Base-by-base conservation (phyloP, 1,140 invertebrate species). In the Latrodectus geometricus region DNA sequence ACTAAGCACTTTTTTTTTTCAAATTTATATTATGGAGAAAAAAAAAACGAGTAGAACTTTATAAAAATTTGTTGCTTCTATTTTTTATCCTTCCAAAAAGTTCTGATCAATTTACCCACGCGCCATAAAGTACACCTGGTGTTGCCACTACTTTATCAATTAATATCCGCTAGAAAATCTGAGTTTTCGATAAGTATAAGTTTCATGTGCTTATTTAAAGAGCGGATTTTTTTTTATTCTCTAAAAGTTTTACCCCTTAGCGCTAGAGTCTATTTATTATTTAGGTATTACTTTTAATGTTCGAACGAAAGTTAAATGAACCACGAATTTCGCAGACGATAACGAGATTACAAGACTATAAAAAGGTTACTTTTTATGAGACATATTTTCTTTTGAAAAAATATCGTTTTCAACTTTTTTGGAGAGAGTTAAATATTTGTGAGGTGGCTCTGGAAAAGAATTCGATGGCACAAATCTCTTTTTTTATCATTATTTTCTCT, bases 301-400 rank as follows among this genome's bases (percentile, higher is more conserved):
- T 54, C 17, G 52, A 48, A n/a, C 11, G 15, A 83, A 83, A 83
- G 80, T 83, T 83, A 74, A 83, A 83, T 83, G 80, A 83, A 83
- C 69, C 80, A 49, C 20, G 70, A 83, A 74, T 61, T 83, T 83
- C 50, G 69, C 69, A 83, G 80, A 74, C 74, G 80, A 83, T 83
- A 81, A 81, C 79, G 79, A 72, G 50, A 70, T 81, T 70, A 81
- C 68, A 81, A 81, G 79, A 70, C 65, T 72, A 81, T 81, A 81
- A 81, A 81, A 81, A 81, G 79, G 79, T 81, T 81, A 81, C 79
- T 81, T 81, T 81, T 81, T 81, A 81, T 81, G 66, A 72, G 79
- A 52, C 5, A 79, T 77, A 77, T 52, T 70, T 70, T 69, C 14
- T 56, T 56, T 56, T 56, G 8, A 9, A 9, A 56, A 9, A 56